A percentile compares a stretch with the other conserved stretches of the same genome.
Conservation (phyloP, 2,797 vertebrate species). For the Hydrocynus forskahlii region DNA sequence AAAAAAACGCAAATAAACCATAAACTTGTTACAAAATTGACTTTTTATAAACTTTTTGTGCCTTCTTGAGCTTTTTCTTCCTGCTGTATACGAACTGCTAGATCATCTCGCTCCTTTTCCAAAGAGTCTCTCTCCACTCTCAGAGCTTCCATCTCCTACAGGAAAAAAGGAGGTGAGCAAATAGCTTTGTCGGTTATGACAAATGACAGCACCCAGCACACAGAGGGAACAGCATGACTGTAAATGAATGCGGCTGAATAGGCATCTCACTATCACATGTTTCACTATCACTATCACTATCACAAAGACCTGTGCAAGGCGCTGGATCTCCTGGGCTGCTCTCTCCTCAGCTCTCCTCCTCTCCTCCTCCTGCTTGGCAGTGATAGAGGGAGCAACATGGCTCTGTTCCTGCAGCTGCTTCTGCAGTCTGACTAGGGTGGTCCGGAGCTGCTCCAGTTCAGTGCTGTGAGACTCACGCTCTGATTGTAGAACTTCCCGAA, state of each 20-base stretch:
- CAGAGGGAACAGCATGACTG: neutral
- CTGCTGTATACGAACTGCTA: slow-evolving; percentile 61
- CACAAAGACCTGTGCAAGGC: slow-evolving; percentile 68
- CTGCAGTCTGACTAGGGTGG: slow-evolving; percentile 62
- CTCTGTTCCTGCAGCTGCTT: slow-evolving; percentile 53
- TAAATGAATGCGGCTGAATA: neutral
- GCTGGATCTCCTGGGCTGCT: slow-evolving; percentile 66
- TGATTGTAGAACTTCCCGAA: slow-evolving; percentile 69
- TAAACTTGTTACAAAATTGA: too few relatives aligned
- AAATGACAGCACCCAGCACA: neutral
- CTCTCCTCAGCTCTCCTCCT: slow-evolving; percentile 64
- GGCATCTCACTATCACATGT: neutral
- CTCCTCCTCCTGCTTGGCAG: slow-evolving; percentile 68
- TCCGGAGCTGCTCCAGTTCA: slow-evolving; percentile 70
- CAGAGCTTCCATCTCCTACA: slow-evolving; percentile 66
- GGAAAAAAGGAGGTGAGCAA: slow-evolving; percentile 15
- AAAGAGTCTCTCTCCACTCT: slow-evolving; percentile 65
- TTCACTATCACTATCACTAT: too few relatives aligned
- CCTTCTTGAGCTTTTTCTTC: slow-evolving; percentile 73
- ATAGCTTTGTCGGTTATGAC: neutral
- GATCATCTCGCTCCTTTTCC: slow-evolving; percentile 68
- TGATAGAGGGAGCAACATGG: slow-evolving; percentile 53
- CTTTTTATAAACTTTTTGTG: slow-evolving; percentile 42
- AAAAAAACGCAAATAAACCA: neutral
- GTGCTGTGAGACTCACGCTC: slow-evolving; percentile 63